Base-by-base conservation (phyloP, 1,140 invertebrate species). In the Rhizoglyphus robini region DNA sequence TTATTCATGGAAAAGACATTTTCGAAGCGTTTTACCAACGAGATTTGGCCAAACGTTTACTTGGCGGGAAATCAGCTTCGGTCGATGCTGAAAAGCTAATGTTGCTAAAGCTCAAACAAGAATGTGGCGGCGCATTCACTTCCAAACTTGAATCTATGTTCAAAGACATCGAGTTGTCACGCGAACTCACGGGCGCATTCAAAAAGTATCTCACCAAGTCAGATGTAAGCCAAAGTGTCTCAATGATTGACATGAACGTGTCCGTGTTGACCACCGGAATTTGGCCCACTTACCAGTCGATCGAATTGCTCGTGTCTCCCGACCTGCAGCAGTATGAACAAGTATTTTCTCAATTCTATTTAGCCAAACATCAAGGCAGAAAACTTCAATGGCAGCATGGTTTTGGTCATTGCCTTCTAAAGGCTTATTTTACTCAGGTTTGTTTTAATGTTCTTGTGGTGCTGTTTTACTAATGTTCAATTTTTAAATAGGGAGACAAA, bases 1-100 rank as follows among this genome's bases (percentile, higher is more conserved):
- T 98, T 78, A 98, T 99, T 71, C 93, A 98, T 73, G 96, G 95
- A n/a, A 83, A 99, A 77, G 96, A 99, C 80, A 94, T 99, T 0
- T 99, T 99, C 79, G 96, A 99, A 78, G 96, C 96, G 0, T 99
- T 99, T 77, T 99, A 99, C 75, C 99, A 98, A 76, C 96, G 96
- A 79, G 95, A 99, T 78, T 77, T 99, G 59, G 93, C 96, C 0
- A 99, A 99, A 76, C 81, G 96, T 70, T 78, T 99, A 58, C 77
- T 99, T 15, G 90, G 98, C 1, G 93, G 94, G 0, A 96, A 98
- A 77, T 97, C 93, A 31, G 96, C 96, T 0, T 97, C 93, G 18
- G 93, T 98, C 1, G 95, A 98, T 79, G 92, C 94, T 0, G 95
- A 99, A 78, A 99, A 99, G 75, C 93, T 90, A 20, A 98, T 99